Evolutionary conservation across 2,888 invertebrate genomes (phyloP).

Genomic region (Drosophila birchii): DNA sequence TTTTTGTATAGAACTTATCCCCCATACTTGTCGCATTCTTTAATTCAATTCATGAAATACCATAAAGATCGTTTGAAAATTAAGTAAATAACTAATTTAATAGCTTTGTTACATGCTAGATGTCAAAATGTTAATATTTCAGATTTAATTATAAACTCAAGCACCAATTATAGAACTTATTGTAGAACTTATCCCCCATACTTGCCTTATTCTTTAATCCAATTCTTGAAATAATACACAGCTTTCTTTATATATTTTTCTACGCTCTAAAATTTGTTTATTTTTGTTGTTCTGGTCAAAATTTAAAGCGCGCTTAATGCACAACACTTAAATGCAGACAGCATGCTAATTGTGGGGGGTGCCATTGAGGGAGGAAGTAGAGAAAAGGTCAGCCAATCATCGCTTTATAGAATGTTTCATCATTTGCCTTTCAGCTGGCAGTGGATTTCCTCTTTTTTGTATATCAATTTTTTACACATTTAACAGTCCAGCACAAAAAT

Average conservation of each 20-base stretch:
- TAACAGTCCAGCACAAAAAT: conserved; percentile 20
- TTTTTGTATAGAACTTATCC: too few species aligned
- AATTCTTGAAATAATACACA: conserved; percentile 1
- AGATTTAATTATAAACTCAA: too few species aligned
- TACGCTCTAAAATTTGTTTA: conserved; percentile 32
- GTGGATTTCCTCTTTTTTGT: conserved; percentile 48
- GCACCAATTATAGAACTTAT: not conserved
- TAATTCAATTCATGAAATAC: too few species aligned
- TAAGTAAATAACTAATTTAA: too few species aligned
- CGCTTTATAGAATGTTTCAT: conserved; percentile 27
- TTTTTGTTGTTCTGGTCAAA: conserved; percentile 24
- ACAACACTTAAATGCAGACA: conserved; percentile 46
- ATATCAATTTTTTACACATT: conserved; percentile 36
- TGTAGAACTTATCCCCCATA: not conserved
- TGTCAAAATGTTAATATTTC: not conserved
- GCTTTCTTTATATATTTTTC: conserved; percentile 1
- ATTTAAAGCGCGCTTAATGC: conserved; percentile 35
- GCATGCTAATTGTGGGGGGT: conserved; percentile 35
- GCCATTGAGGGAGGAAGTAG: conserved; percentile 8
- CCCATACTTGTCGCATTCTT: too few species aligned
- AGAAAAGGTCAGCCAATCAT: conserved; percentile 20
- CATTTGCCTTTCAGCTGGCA: conserved; percentile 68
- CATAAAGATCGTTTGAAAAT: too few species aligned
- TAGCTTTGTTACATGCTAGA: too few species aligned
- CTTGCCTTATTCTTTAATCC: not conserved